Evolutionary conservation across 2,888 invertebrate species (phyloP).

Genomic region (Pharmacophagus antenor): DNA sequence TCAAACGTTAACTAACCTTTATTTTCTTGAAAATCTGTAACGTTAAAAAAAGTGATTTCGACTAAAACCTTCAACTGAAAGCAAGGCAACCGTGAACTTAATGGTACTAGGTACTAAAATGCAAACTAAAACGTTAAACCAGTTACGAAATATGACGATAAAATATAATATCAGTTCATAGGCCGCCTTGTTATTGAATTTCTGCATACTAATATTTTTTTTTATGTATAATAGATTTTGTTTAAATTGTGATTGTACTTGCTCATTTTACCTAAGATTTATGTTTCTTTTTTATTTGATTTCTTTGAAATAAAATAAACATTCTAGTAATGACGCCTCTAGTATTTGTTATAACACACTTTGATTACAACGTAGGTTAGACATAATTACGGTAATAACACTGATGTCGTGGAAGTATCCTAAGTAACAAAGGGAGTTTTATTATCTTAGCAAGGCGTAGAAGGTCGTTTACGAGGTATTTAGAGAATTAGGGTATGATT

Average conservation of each 20-base stretch:
- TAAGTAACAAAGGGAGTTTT: conserved; percentile 46
- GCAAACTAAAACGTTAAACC: background rate
- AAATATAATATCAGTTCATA: background rate
- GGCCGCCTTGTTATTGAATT: background rate
- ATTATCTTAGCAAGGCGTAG: conserved; percentile 52
- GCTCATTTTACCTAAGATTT: too few species aligned
- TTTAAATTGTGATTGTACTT: too few species aligned
- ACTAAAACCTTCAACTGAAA: background rate
- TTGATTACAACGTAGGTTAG: conserved; percentile 4
- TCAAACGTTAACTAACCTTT: background rate
- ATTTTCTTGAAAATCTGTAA: background rate
- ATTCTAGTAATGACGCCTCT: background rate
- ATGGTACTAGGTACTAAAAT: too few species aligned
- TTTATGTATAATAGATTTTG: too few species aligned
- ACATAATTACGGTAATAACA: conserved; percentile 38
- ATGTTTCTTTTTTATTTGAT: too few species aligned
- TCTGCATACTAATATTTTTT: background rate
- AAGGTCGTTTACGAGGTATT: conserved; percentile 46
- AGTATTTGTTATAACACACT: background rate
- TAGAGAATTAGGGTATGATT: conserved; percentile 36
- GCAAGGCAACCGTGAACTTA: background rate
- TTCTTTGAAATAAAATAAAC: background rate
- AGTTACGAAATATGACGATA: background rate
- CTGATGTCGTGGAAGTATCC: conserved; percentile 37
- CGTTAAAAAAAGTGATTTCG: background rate